Evolutionary conservation across 2,797 vertebrate species (phyloP).

Genomic region (Eospalax fontanierii): DNA sequence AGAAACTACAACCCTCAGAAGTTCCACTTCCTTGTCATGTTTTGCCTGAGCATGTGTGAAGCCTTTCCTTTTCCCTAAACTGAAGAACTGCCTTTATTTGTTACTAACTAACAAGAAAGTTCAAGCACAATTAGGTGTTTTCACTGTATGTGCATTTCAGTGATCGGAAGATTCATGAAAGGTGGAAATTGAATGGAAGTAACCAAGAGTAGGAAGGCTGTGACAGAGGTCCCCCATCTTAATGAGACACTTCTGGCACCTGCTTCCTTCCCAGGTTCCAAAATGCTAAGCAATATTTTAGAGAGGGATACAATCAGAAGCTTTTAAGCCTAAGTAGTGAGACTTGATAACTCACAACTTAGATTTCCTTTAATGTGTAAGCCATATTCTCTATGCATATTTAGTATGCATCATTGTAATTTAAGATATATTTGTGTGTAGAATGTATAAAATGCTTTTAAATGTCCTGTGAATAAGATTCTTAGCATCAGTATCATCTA

Average conservation of each 20-base stretch:
- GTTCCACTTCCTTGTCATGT: constrained; percentile 60
- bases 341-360: constrained; percentile 80
- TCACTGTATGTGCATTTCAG: constrained; percentile 32
- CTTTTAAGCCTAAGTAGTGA: constrained; percentile 77
- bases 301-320: constrained; percentile 76
- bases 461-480: constrained; percentile 86
- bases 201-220: background rate
- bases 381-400: constrained; percentile 89
- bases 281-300: constrained; percentile 78
- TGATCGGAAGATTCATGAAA: constrained; percentile 8
- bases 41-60: constrained; percentile 81
- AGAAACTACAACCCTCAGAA: constrained; percentile 3
- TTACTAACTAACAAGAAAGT: constrained; percentile 54
- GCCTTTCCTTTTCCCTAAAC: constrained; percentile 46
- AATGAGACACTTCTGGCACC: constrained; percentile 9
- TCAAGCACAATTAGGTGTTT: constrained; percentile 51
- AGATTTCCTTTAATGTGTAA: constrained; percentile 86
- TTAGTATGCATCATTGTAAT: constrained; percentile 88
- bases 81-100: constrained; percentile 59
- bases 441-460: constrained; percentile 86
- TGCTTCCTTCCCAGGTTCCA: constrained; percentile 75
- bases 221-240: background rate
- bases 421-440: constrained; percentile 88
- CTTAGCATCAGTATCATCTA: constrained; percentile 85
- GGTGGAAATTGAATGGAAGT: background rate